Conservation (phyloP, 2,888 invertebrate species). For the Lithophane socia region DNA sequence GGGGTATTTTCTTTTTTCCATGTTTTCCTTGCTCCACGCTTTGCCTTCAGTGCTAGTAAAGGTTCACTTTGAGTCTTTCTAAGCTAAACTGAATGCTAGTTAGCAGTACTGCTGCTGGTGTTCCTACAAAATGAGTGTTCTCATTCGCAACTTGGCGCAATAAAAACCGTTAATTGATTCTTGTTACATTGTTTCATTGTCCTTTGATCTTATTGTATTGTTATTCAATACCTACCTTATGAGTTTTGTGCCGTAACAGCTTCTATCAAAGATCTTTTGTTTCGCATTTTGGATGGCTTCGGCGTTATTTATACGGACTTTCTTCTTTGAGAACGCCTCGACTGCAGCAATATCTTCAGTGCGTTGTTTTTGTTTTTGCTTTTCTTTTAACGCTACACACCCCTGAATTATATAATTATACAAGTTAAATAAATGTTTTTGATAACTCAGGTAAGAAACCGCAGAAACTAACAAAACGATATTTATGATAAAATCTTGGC, state of each 20-base stretch:
- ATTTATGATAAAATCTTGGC: background rate
- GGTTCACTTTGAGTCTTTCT: background rate
- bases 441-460: background rate
- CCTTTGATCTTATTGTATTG: slow-evolving; percentile 7
- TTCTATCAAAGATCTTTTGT: slow-evolving; percentile 76
- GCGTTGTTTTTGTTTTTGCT: slow-evolving; percentile 65
- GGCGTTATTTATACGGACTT: slow-evolving; percentile 50
- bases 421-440: background rate
- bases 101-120: background rate
- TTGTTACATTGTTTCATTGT: background rate
- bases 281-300: slow-evolving; percentile 73
- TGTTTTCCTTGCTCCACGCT: background rate
- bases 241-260: slow-evolving; percentile 77
- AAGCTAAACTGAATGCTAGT: background rate
- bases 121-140: background rate
- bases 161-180: background rate
- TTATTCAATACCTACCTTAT: slow-evolving; percentile 69
- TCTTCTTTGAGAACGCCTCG: slow-evolving; percentile 59
- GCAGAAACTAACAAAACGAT: background rate
- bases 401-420: slow-evolving; percentile 70
- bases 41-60: background rate
- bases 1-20: background rate
- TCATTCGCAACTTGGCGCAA: background rate
- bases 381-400: slow-evolving; percentile 64
- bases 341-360: slow-evolving; percentile 65